These are phyloP conservation scores for Limnephilus lunatus DNA, from an alignment of 2,888 invertebrate species.

Conservation along the genomic window DNA sequence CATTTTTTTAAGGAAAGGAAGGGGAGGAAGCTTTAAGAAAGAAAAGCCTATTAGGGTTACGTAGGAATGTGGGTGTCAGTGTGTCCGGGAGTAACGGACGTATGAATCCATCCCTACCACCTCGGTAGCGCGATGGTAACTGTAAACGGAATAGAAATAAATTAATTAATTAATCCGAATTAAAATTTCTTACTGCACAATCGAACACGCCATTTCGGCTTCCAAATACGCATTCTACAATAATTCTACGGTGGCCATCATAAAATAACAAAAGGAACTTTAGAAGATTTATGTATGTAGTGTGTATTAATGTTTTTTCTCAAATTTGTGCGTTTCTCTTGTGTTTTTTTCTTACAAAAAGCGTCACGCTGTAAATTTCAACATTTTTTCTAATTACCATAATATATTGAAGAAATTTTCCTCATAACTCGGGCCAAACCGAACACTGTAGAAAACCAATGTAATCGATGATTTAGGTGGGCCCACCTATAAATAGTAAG, in stretches of 20 bases:
- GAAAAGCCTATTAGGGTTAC: no score
- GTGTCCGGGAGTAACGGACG: no score
- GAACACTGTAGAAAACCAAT: not conserved
- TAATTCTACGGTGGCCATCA: not conserved
- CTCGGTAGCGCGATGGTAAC: no score
- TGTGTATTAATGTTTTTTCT: not conserved
- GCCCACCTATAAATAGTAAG: not conserved
- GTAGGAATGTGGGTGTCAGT: no score
- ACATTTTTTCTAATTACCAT: not conserved
- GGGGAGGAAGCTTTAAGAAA: no score
- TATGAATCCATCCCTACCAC: no score
- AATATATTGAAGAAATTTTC: not conserved
- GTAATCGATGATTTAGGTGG: not conserved
- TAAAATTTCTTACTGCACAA: not conserved
- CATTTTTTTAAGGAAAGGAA: no score
- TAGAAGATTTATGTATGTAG: not conserved
- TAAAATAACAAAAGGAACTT: not conserved
- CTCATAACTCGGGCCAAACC: not conserved
- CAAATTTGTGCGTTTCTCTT: not conserved
- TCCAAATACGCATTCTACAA: not conserved
- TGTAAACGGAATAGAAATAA: no score
- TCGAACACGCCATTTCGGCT: not conserved
- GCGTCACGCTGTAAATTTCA: not conserved
- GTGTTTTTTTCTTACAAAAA: not conserved
- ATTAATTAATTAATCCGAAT: no score